These are phyloP conservation scores for Hemibates koningsi DNA, from an alignment of 2,113 vertebrate species.

Conservation along the genomic window DNA sequence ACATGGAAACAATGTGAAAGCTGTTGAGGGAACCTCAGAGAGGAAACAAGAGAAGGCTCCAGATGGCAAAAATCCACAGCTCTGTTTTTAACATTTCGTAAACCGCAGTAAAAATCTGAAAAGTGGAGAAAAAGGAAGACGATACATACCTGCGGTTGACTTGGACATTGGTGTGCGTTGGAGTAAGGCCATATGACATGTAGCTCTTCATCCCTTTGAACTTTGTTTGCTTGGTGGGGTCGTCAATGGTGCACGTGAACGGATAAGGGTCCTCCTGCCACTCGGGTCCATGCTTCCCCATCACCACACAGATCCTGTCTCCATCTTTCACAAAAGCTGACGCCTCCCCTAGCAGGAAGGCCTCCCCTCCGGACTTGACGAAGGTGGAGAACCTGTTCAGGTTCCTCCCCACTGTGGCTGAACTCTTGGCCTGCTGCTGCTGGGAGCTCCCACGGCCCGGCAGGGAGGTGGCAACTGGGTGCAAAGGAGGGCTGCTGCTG, in stretches of 20 bases:
- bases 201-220: conserved; percentile 99
- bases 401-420: conserved; percentile 88
- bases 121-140: background rate
- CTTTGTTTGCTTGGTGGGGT: conserved; percentile 98
- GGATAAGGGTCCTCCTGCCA: conserved; percentile 94
- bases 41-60: background rate
- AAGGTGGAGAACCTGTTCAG: conserved; percentile 97
- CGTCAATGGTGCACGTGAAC: conserved; percentile 90
- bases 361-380: conserved; percentile 93
- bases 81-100: conserved; percentile 14
- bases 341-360: conserved; percentile 89
- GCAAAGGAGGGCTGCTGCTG: conserved; percentile 59
- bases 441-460: conserved; percentile 54
- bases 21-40: background rate
- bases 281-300: conserved; percentile 83
- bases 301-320: conserved; percentile 86
- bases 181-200: conserved; percentile 91
- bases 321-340: conserved; percentile 87
- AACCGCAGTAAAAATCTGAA: background rate
- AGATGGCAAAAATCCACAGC: background rate
- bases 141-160: conserved; percentile 81
- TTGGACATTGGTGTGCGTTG: conserved; percentile 84
- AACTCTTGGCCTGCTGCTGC: conserved; percentile 78
- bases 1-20: conserved; percentile 8
- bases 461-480: conserved; percentile 74